Percentiles rank a stretch among this genome's conserved stretches.
phyloP scores from a whole-genome alignment of 2,888 invertebrate species.

The Ischnus inquisitorius region DNA sequence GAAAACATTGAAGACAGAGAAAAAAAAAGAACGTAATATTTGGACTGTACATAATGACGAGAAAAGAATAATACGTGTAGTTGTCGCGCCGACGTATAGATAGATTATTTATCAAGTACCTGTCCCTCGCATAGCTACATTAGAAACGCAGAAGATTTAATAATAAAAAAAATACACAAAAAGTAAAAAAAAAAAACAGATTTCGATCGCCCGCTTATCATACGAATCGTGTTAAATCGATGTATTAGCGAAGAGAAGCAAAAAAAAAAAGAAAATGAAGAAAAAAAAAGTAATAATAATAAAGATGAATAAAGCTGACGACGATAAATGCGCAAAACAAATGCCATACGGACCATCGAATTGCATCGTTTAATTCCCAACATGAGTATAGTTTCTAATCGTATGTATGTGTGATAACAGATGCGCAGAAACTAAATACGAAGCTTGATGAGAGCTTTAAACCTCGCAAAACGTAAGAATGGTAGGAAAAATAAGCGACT shows the following conservation, averaged over 20 bases:
- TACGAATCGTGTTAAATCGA: constrained; percentile 56
- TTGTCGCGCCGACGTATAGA: constrained; percentile 59
- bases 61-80: constrained; percentile 42
- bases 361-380: constrained; percentile 36
- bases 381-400: constrained; percentile 17
- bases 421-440: constrained; percentile 38
- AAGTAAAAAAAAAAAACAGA: constrained; percentile 25
- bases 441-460: constrained; percentile 57
- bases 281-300: constrained; percentile 20
- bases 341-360: constrained; percentile 42
- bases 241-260: constrained; percentile 42
- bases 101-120: constrained; percentile 67
- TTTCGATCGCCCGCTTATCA: constrained; percentile 42
- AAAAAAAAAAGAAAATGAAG: constrained; percentile 22
- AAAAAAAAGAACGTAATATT: constrained; percentile 25
- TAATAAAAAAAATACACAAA: not conserved
- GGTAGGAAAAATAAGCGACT: not conserved
- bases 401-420: constrained; percentile 22
- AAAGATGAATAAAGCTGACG: constrained; percentile 39
- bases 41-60: constrained; percentile 60
- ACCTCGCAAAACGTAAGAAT: constrained; percentile 55
- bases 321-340: constrained; percentile 26
- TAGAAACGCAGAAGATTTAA: constrained; percentile 34
- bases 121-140: constrained; percentile 62
- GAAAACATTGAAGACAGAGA: not conserved